These are phyloP conservation scores for Pollenia amentaria DNA, from an alignment of 2,888 invertebrate species.

Conservation along the genomic window DNA sequence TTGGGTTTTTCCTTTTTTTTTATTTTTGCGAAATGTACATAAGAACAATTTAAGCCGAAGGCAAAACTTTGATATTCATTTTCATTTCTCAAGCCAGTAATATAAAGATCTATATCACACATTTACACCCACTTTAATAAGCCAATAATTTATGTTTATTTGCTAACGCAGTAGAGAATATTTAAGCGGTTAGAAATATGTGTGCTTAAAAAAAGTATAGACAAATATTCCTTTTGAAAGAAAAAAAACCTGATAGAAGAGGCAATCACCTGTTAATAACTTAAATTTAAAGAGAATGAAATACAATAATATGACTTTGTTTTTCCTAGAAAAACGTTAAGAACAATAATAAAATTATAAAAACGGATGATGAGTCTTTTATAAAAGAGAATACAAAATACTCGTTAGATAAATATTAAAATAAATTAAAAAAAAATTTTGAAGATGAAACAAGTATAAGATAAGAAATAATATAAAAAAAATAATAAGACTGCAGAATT, in stretches of 20 bases:
- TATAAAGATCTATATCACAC: neutral
- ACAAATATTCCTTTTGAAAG: neutral
- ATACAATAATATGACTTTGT: slow-evolving; percentile 19
- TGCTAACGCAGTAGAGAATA: slow-evolving; percentile 51
- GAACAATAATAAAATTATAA: neutral
- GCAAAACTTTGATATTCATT: slow-evolving; percentile 41
- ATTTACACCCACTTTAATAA: slow-evolving; percentile 8
- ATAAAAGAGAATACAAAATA: neutral
- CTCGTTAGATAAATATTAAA: neutral
- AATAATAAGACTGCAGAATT: neutral
- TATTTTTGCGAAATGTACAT: neutral
- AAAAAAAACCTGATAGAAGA: slow-evolving; percentile 13
- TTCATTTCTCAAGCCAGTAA: neutral
- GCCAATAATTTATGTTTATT: slow-evolving; percentile 41
- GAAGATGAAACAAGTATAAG: neutral
- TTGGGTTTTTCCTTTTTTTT: neutral
- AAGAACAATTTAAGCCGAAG: slow-evolving; percentile 1
- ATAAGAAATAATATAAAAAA: neutral
- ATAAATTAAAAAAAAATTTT: slow-evolving; percentile 12
- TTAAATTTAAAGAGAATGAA: slow-evolving; percentile 25
- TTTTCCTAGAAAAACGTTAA: neutral
- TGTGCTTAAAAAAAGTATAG: neutral
- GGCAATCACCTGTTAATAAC: slow-evolving; percentile 52
- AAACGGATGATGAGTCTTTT: slow-evolving; percentile 37
- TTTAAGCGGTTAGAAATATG: slow-evolving; percentile 2